Evolutionary conservation across 2,797 vertebrate genomes (phyloP), one percentile per base, ranked within the genome.

Genomic region (Glyptemys insculpta): DNA sequence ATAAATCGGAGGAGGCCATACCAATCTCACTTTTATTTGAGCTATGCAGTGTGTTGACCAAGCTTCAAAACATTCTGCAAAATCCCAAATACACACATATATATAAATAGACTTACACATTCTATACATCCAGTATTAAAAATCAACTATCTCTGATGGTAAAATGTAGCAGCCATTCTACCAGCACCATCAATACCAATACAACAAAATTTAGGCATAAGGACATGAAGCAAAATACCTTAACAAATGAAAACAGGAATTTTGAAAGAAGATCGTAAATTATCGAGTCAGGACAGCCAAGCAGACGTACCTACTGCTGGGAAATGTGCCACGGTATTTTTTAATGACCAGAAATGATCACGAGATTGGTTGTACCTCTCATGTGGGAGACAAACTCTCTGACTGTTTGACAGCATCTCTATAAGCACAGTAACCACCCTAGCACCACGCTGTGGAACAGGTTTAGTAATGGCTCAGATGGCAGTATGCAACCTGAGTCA

Each of bases 401-500:
- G 65, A 68, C 62, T 18, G n/a, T 72, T 23, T 72, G 85, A 87
- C 6, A 94, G 47, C 31, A 52, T 5, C 86, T 79, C 44, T 78
- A 79, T 56, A 74, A 87, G 57, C 31, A 81, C 31, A 23, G 21
- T 86, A 59, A 52, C 82, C 37, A 56, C 44, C 72, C 50, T 56
- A 44, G 81, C 49, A 79, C 19, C n/a, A 11, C 12, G 85, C 53
- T 85, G 90, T 76, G 50, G 53, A 95, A 96, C 94, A 92, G 86
- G 87, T 91, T 94, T 52, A 10, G 85, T 80, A 89, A 52, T 87
- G 84, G 93, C 44, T 95, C 89, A 94, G 23, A 81, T 62, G 57
- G 1, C 83, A 89, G 65, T 5, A 85, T 54, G 72, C 81, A 74
- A 54, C 18, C 44, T 62, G 68, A 94, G 81, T 78, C 76, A 88